phyloP scores from a whole-genome alignment of 2,888 invertebrate species.

The Drosophila limbata region DNA sequence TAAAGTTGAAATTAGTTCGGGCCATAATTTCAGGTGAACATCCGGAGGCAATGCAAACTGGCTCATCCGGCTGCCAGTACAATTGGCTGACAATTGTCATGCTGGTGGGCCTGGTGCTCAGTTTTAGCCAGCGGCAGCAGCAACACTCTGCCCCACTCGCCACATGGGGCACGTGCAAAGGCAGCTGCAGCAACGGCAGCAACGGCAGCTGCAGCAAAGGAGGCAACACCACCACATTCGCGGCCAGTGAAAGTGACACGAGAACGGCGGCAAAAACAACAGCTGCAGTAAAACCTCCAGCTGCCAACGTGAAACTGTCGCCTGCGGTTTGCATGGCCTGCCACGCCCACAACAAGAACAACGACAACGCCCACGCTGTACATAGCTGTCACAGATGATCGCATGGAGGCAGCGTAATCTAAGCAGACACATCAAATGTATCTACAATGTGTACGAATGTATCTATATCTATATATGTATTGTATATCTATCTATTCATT shows the following conservation, averaged over 20 bases:
- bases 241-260: conserved; percentile 57
- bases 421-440: conserved; percentile 38
- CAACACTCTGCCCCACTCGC: conserved; percentile 42
- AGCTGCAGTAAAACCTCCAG: conserved; percentile 18
- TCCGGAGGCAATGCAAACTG: conserved; percentile 86
- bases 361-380: conserved; percentile 11
- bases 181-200: conserved; percentile 10
- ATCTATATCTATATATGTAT: conserved; percentile 18
- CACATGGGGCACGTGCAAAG: conserved; percentile 43
- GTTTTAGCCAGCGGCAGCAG: conserved; percentile 72
- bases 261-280: conserved; percentile 19
- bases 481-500: conserved; percentile 18
- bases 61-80: conserved; percentile 85
- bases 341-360: conserved; percentile 27
- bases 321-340: conserved; percentile 40
- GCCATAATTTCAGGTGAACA: conserved; percentile 86
- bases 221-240: conserved; percentile 20
- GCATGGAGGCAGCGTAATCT: conserved; percentile 36
- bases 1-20: conserved; percentile 86
- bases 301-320: conserved; percentile 29
- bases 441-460: conserved; percentile 34
- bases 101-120: conserved; percentile 79
- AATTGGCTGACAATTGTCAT: conserved; percentile 84
- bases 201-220: neutral
- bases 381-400: conserved; percentile 73